Evolutionary conservation across 2,888 invertebrate genomes (phyloP).

Genomic region (Aphodius sticticus): DNA sequence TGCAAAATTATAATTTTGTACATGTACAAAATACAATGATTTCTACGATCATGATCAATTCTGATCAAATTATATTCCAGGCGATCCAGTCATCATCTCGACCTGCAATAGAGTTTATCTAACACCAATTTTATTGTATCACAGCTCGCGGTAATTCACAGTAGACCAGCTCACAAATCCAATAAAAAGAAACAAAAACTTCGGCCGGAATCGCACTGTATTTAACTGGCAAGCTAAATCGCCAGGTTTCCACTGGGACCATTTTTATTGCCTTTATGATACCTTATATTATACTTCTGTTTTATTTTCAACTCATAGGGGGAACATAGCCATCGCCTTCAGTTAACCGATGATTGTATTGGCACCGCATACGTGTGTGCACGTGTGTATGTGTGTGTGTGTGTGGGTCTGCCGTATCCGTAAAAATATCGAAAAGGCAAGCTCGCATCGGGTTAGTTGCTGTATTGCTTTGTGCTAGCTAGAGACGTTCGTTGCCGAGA

Average conservation of each 20-base stretch:
- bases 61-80: too few relatives aligned
- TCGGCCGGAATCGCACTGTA: background rate
- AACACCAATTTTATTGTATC: too few relatives aligned
- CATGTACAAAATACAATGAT: too few relatives aligned
- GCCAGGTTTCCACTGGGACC: background rate
- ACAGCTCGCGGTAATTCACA: too few relatives aligned
- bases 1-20: too few relatives aligned
- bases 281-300: conserved; percentile 4
- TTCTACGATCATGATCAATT: too few relatives aligned
- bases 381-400: background rate
- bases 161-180: too few relatives aligned
- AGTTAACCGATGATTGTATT: conserved; percentile 4
- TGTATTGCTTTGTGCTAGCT: conserved; percentile 11
- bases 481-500: background rate
- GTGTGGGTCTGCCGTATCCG: background rate
- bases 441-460: background rate
- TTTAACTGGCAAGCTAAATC: background rate
- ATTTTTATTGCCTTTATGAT: background rate
- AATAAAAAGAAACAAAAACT: background rate
- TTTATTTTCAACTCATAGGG: background rate
- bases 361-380: background rate
- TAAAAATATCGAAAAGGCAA: conserved; percentile 5
- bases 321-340: background rate
- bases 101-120: too few relatives aligned
- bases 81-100: too few relatives aligned